phyloP scores from a whole-genome alignment of 2,888 invertebrate genomes.

The Polylopha cassiicola region DNA sequence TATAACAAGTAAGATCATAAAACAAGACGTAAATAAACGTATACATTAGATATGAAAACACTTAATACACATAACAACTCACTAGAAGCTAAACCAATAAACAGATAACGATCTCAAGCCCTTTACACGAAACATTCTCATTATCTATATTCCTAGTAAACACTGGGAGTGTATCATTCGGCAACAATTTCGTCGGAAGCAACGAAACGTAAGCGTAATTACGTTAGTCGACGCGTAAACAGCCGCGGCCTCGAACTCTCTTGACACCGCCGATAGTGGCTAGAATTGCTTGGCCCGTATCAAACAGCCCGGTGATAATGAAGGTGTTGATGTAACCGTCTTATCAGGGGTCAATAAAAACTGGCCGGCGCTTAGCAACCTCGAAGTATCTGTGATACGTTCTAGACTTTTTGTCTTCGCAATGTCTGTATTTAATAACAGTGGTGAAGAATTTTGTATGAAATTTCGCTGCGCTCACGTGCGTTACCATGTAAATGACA shows the following conservation, averaged over 20 bases:
- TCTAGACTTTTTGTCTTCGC: constrained; percentile 15
- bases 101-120: too few relatives aligned
- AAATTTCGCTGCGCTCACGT: too few relatives aligned
- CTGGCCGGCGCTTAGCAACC: constrained; percentile 22
- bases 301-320: constrained; percentile 22
- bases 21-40: too few relatives aligned
- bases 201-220: constrained; percentile 44
- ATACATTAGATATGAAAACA: too few relatives aligned
- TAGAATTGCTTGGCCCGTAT: constrained; percentile 34
- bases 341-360: constrained; percentile 32
- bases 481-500: too few relatives aligned
- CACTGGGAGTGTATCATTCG: constrained; percentile 42
- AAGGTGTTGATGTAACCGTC: constrained; percentile 1
- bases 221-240: constrained; percentile 43
- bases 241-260: constrained; percentile 55
- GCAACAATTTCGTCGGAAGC: constrained; percentile 46
- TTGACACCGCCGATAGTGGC: constrained; percentile 43
- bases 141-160: constrained; percentile 3
- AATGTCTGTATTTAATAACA: constrained; percentile 1
- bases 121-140: too few relatives aligned
- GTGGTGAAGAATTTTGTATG: too few relatives aligned
- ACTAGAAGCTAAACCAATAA: too few relatives aligned
- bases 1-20: too few relatives aligned
- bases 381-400: constrained; percentile 14
- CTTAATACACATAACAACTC: too few relatives aligned